These are phyloP conservation scores for Pecten maximus DNA, from an alignment of 2,888 invertebrate genomes.

Conservation along the genomic window DNA sequence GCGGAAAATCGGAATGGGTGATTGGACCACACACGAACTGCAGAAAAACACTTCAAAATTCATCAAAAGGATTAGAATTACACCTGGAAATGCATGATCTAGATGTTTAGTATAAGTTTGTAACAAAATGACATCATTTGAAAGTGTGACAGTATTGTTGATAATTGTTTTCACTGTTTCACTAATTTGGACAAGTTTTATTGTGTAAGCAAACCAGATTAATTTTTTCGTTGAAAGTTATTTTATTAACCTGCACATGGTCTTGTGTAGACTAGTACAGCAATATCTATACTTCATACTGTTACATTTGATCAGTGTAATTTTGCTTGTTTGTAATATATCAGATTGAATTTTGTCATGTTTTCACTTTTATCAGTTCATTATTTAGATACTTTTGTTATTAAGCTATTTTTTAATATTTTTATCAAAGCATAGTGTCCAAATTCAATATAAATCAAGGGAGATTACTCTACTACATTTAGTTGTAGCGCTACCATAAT, in stretches of 20 bases:
- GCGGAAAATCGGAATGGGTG: background rate
- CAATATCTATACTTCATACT: background rate
- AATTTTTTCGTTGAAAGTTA: background rate
- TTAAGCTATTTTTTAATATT: background rate
- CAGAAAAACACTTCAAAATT: background rate
- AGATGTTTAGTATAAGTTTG: background rate
- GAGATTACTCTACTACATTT: conserved; percentile 20
- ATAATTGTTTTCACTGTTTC: background rate
- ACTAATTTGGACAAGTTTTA: background rate
- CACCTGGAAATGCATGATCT: background rate
- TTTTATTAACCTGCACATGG: background rate
- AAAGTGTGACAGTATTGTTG: background rate
- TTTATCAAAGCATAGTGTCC: background rate
- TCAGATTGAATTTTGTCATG: background rate
- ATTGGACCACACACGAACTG: too few relatives aligned
- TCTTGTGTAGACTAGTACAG: background rate
- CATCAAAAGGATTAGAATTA: background rate
- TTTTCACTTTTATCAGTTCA: background rate
- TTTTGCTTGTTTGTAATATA: background rate
- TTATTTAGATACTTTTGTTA: background rate
- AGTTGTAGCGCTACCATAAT: background rate
- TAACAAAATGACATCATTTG: background rate
- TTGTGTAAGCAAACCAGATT: background rate
- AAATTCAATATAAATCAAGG: conserved; percentile 4
- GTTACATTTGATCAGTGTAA: background rate